Evolutionary conservation across 2,888 invertebrate genomes (phyloP), one percentile per base, ranked within the genome.

Genomic region (Chesias legatella): DNA sequence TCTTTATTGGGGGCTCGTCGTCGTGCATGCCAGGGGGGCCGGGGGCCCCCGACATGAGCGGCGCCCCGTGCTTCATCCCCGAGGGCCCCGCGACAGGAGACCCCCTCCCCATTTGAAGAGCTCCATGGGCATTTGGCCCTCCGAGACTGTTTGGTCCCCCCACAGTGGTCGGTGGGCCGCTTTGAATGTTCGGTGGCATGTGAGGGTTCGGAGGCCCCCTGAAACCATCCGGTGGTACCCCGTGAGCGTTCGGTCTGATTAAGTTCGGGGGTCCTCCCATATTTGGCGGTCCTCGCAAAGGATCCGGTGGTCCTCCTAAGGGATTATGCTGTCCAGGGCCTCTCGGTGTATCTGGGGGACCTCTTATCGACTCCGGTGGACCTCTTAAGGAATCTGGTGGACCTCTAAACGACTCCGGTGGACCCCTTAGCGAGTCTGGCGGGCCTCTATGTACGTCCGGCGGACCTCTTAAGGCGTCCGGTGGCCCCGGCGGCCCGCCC

Each of bases 1-100:
- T 82, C 43, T 73, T 75, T 23, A 83, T 58, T 1, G 75, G 73
- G 0, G 64, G 57, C 27, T 73, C 72, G n/a, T 48, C 52, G 0
- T 50, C 55, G 7, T 49, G 38, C 11, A 42, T 40, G 7, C 44
- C 43, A 10, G 60, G 51, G 20, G 37, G 33, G 33, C 28, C 54
- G 57, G 25, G 44, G 46, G 24, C 42, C 24, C 40, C 48, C 38
- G 49, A 7, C 44, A 43, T 22, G 1, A n/a, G 25, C 8, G 34
- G 26, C 4, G 30, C 33, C 7, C 20, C 36, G 27, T 44, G 43
- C 20, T 34, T 40, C 32, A 39, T 22, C 0, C 40, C 46, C 27
- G 43, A 37, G 0, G 48, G 51, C 1, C 45, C 51, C 31, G 51
- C 28, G 7, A 51, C 41, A 50, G 37, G 45, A 49, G 47, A 6